Evolutionary conservation across 2,797 vertebrate species (phyloP).

Genomic region (Pantherophis alleghaniensis): DNA sequence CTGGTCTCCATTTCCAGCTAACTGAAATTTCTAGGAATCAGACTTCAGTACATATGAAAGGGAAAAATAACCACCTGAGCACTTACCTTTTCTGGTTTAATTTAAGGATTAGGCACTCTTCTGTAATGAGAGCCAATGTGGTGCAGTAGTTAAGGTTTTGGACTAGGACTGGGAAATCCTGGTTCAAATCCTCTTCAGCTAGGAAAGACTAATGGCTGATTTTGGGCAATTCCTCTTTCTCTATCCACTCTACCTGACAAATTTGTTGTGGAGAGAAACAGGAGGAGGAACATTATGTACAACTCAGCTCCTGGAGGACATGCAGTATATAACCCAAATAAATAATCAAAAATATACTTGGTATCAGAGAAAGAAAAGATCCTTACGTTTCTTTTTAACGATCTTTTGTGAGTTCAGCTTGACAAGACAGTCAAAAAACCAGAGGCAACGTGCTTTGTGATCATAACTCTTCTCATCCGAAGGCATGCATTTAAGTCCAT

Average conservation of each 20-base stretch:
- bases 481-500: conserved; percentile 79
- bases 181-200: not conserved
- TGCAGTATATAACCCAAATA: not conserved
- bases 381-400: conserved; percentile 83
- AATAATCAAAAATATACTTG: not conserved
- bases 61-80: not conserved
- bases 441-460: conserved; percentile 77
- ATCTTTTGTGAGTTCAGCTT: conserved; percentile 74
- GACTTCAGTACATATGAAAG: not conserved
- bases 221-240: not conserved
- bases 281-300: not conserved
- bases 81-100: not conserved
- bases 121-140: not conserved
- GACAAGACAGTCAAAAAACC: conserved; percentile 85
- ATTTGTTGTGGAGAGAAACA: not conserved
- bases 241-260: not conserved
- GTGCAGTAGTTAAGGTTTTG: not conserved
- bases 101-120: not conserved
- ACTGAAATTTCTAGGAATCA: not conserved
- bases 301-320: not conserved
- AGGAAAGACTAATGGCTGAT: not conserved
- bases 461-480: conserved; percentile 69
- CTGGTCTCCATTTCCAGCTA: not conserved
- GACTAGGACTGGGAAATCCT: not conserved
- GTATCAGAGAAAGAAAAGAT: not conserved